Evolutionary conservation across 30 jellyfish, hydroid and myxozoan species (phyloP), one percentile per base, ranked within the genome.

Genomic region (Aurelia sp.): DNA sequence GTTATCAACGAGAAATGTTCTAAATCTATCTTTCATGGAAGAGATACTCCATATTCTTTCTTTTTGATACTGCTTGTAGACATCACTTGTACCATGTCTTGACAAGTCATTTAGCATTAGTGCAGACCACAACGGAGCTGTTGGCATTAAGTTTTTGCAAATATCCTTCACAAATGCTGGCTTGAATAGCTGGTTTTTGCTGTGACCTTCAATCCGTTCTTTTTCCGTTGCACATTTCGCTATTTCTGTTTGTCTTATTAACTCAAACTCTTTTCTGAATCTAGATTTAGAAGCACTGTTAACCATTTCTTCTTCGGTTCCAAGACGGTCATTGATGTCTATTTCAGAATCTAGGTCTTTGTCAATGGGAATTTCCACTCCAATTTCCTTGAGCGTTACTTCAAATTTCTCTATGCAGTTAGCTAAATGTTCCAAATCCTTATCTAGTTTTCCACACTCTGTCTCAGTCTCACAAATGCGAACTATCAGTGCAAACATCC

Each of bases 61-160:
- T 33, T 77, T 76, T 10, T 77, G 48, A 18, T 77, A 77, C 11
- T 20, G 27, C 19, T 16, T 65, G 47, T 77, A 77, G 24, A 40
- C 88, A 0, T 0, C 19, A 62, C 75, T 55, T 44, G 73, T 38
- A n/a, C 88, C 88, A 40, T 77, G 88, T 55, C 79, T 55, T 51
- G 88, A 50, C 38, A 77, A 62, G 50, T 77, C 74, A 40, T 55
- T 76, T 3, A 77, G 76, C 78, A 77, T 22, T n/a, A 77, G 60
- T 59, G 81, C 88, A 77, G 75, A 20, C 88, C 88, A 77, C 30
- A 77, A 55, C 22, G 88, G 79, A 2, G 61, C 74, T 21, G 88
- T 77, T 52, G 77, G 77, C 62, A 77, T 63, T 41, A 77, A 19
- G 12, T 62, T 76, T 65, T 77, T 27, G 35, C 20, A n/a, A 38